Evolutionary conservation across 2,113 vertebrate species (phyloP).

Genomic region (Butastur rufipennis): DNA sequence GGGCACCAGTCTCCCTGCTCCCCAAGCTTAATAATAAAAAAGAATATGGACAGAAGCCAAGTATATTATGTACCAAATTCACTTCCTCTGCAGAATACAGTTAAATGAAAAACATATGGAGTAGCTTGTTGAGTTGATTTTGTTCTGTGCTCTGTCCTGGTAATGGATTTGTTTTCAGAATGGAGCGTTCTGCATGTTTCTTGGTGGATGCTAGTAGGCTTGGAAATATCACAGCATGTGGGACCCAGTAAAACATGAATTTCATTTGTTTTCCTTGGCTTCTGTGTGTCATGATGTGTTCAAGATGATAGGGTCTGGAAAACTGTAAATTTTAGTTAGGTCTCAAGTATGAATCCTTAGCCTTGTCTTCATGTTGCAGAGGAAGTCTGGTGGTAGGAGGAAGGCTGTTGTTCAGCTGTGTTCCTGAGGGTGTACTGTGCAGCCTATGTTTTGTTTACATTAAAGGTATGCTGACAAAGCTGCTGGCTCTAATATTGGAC

Average conservation of each 20-base stretch:
- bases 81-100: slow-evolving; percentile 64
- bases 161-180: slow-evolving; percentile 71
- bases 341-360: slow-evolving; percentile 59
- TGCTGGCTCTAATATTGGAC: slow-evolving; percentile 26
- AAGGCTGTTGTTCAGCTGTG: not conserved
- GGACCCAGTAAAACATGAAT: slow-evolving; percentile 72
- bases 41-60: slow-evolving; percentile 46
- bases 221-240: slow-evolving; percentile 74
- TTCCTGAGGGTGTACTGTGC: slow-evolving; percentile 1
- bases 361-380: slow-evolving; percentile 38
- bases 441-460: slow-evolving; percentile 32
- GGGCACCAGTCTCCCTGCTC: not conserved
- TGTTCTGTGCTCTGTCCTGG: slow-evolving; percentile 52
- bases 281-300: slow-evolving; percentile 78
- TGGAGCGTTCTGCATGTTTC: slow-evolving; percentile 52
- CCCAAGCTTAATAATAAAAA: not conserved
- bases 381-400: slow-evolving; percentile 51
- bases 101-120: slow-evolving; percentile 76
- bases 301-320: slow-evolving; percentile 71
- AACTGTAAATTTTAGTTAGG: slow-evolving; percentile 66
- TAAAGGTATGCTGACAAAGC: slow-evolving; percentile 47
- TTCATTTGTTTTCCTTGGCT: slow-evolving; percentile 82
- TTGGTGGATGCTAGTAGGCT: slow-evolving; percentile 69
- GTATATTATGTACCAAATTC: slow-evolving; percentile 53
- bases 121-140: slow-evolving; percentile 71